Evolutionary conservation across 2,797 vertebrate genomes (phyloP).

Genomic region (Darevskia nairensis): DNA sequence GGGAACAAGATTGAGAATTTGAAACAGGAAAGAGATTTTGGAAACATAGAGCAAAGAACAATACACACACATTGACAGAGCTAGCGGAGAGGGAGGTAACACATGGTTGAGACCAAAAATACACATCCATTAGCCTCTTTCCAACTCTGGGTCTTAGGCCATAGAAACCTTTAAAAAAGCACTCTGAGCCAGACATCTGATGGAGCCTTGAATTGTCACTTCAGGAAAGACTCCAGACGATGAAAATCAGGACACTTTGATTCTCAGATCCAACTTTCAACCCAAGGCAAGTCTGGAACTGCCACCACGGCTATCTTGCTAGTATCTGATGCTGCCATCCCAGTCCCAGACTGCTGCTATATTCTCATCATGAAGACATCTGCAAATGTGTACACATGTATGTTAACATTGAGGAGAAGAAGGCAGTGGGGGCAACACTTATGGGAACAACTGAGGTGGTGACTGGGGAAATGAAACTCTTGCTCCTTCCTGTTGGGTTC

Average conservation of each 20-base stretch:
- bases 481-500: background rate
- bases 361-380: background rate
- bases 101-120: background rate
- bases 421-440: background rate
- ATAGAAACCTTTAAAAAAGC: background rate
- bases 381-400: background rate
- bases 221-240: constrained; percentile 10
- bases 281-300: background rate
- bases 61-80: background rate
- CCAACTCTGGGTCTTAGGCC: rapidly evolving
- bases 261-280: background rate
- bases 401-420: background rate
- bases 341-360: background rate
- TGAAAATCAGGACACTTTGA: background rate
- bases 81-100: background rate
- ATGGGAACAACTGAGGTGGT: too few species aligned
- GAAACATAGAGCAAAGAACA: constrained; percentile 21
- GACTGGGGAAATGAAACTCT: background rate
- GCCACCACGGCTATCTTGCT: background rate
- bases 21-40: constrained; percentile 43
- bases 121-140: constrained; percentile 7
- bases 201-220: background rate
- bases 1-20: constrained; percentile 36
- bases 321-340: background rate
- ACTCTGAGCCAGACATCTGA: rapidly evolving